Base-by-base conservation (phyloP, 2,113 vertebrate genomes). In the Protobothrops flavoviridis region DNA sequence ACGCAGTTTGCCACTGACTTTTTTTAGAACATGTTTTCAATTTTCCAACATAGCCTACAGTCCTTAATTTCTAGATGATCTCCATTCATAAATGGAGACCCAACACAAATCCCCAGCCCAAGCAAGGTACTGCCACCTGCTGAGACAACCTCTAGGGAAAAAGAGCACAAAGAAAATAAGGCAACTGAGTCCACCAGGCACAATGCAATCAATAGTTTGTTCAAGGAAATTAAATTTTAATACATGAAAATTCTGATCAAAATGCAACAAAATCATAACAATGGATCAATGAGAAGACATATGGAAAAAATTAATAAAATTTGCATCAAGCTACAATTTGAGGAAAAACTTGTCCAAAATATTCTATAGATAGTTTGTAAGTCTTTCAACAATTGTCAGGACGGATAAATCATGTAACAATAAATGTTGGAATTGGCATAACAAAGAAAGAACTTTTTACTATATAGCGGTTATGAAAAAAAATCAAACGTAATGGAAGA, bases 61-160 rank as follows among this genome's bases (percentile, higher is more conserved):
- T 85, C 39, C 39, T 43, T 13, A 55, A 88, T 55, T 55, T 17
- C 15, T 7, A 17, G 8, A 88, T n/a, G 15, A 17, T 39, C 69
- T 81, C 13, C n/a, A 81, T 81, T 39, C 69, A 81, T 81, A 39
- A 81, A 81, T 39, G 33, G 15, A 81, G 69, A 8, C 69, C 69
- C 69, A 39, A 81, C 33, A 39, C 33, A 39, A 17, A 17, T 39
- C 39, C 5, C 33, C 69, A 81, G 33, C n/a, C 69, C n/a, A 81
- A 81, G 17, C 15, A 81, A 81, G n/a, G n/a, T 7, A 74, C n/a
- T 74, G 69, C n/a, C 64, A 74, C 64, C 64, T 74, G n/a, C n/a
- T 74, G n/a, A 81, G n/a, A 20, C n/a, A 20, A 81, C n/a, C 3
- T 87, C 94, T 52, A 94, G 26, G n/a, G 87, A 93, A 93, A 43